phyloP scores from a whole-genome alignment of 2,113 vertebrate species.

The Cettia cetti region DNA sequence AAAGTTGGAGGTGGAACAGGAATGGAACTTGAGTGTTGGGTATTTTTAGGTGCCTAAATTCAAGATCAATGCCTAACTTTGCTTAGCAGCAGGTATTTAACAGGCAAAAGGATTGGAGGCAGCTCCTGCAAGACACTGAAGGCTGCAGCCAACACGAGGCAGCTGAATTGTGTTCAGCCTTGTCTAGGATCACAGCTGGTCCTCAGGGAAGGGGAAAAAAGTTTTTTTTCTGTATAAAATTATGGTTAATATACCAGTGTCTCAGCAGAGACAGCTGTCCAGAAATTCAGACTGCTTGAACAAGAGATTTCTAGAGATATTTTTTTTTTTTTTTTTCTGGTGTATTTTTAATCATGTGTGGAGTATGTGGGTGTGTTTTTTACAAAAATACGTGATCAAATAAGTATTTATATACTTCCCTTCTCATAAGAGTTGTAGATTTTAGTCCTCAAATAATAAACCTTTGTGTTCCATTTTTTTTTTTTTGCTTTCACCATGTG shows the following conservation, averaged over 20 bases:
- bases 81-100: background rate
- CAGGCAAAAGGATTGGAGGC: background rate
- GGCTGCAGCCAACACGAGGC: background rate
- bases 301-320: background rate
- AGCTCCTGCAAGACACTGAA: background rate
- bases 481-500: background rate
- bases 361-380: background rate
- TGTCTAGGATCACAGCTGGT: background rate
- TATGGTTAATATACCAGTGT: background rate
- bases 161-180: background rate
- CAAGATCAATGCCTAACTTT: background rate
- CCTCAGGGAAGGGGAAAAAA: background rate
- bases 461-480: background rate
- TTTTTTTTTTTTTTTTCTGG: background rate
- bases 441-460: background rate
- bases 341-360: background rate
- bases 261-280: background rate
- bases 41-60: constrained; percentile 18
- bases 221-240: background rate
- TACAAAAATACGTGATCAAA: background rate
- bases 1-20: background rate
- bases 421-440: background rate
- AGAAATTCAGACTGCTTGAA: background rate
- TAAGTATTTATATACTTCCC: background rate
- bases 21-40: background rate